Base-by-base conservation (phyloP, 2,113 vertebrate species). In the Ranitomeya variabilis region DNA sequence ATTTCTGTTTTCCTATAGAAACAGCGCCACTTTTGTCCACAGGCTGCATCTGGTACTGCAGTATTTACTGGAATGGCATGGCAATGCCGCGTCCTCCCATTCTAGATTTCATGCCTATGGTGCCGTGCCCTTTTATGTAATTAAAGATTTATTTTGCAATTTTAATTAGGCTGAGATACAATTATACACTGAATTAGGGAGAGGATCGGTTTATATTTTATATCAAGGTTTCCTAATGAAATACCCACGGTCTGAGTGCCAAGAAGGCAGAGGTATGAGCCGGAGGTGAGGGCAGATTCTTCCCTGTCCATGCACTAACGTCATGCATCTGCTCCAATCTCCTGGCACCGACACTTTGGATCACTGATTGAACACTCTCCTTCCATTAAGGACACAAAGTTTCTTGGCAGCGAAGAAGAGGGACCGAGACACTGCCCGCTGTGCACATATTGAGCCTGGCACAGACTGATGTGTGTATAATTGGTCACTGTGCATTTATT, bases 401-500 rank as follows among this genome's bases (percentile, higher is more conserved):
- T 83, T 69, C 19, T 69, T 83, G 64, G 81, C 52, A 85, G 67
- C 15, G 18, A 18, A 18, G 7, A 12, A 15, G 16, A 59, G 54
- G 73, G 74, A 85, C 8, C n/a, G 23, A 31, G 83, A 15, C 67
- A 59, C 83, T 57, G 15, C 83, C 66, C 83, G 2, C 15, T 71
- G 67, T 37, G 83, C 57, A 73, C 73, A 74, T 85, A 73, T 85
- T 71, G 83, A 18, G 83, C 13, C 83, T 73, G 83, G 83, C 83
- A 85, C 16, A 19, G 6, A 45, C 3, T 23, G 10, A 45, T 59
- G 83, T 74, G 67, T 26, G 31, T 26, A 55, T 12, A 83, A 69
- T 69, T 62, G 62, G 2, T 69, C 21, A 54, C 19, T 26, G 62
- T 54, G n/a, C 45, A 55, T 18, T 69, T 64, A 54, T 31, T 57